Conservation (phyloP, 2,797 vertebrate species). For the Chaetodon trifasciatus region DNA sequence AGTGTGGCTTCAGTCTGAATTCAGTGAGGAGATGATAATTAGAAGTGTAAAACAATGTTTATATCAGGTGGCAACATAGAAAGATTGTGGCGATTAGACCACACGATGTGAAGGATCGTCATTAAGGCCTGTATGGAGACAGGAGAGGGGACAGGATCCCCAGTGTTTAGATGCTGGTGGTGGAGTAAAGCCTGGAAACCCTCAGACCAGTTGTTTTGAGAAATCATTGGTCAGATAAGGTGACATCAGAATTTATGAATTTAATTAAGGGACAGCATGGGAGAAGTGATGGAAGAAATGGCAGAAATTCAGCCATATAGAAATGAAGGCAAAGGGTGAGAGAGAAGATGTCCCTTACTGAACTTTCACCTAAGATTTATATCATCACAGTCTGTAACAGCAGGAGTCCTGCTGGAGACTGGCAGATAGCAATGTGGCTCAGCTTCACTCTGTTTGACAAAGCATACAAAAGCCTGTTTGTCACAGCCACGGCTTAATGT, state of each 20-base stretch:
- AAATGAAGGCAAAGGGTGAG: not conserved
- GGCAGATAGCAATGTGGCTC: not conserved
- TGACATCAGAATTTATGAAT: constrained; percentile 3
- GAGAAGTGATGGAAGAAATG: not conserved
- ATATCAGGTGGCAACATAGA: not conserved
- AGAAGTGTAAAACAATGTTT: not conserved
- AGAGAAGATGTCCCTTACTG: not conserved
- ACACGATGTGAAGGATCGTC: not conserved
- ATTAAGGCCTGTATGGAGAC: not conserved
- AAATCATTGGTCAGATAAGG: not conserved
- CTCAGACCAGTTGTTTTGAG: not conserved
- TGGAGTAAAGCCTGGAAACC: constrained; percentile 2
- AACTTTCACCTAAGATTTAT: not conserved
- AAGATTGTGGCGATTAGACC: not conserved
- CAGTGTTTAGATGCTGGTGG: not conserved
- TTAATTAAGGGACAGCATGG: not conserved
- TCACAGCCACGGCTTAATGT: not conserved
- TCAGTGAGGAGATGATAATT: constrained; percentile 3
- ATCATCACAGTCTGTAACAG: not conserved
- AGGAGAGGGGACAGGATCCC: not conserved
- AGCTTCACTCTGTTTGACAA: not conserved
- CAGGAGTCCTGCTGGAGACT: not conserved
- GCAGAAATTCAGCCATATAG: not conserved
- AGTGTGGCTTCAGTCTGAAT: not conserved
- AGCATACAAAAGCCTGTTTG: not conserved